Base-by-base conservation (phyloP, 2,113 vertebrate genomes). In the Etheostoma cragini region DNA sequence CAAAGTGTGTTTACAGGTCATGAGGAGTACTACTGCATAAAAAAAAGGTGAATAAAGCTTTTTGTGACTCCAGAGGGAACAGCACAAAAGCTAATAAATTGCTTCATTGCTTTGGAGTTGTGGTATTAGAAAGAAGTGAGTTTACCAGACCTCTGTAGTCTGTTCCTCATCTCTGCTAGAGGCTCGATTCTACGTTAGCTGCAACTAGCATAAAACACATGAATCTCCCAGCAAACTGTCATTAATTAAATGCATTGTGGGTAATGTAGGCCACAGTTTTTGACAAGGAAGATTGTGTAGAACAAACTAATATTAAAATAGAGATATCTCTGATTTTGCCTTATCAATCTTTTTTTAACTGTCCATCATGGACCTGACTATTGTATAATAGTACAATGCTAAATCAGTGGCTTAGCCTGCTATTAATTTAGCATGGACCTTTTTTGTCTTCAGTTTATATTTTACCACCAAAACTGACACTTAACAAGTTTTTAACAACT, bases 401-500 rank as follows among this genome's bases (percentile, higher is more conserved):
- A 50, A 57, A 58, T 38, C 6, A 5, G 66, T 21, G 47, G 21
- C 58, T 35, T 7, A 56, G 62, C 1, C 14, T 64, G 19, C 14
- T 5, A 16, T 38, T 42, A 11, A 53, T 30, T 53, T 52, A 17
- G 3, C n/a, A 6, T 35, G 33, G 33, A 35, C 6, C 33, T 35
- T 35, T 35, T 3, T 35, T 35, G 33, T 35, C 33, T 35, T 35
- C 33, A 35, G 6, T 26, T 63, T 46, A 57, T 46, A 57, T 26
- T 65, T 54, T 50, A 42, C 42, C 19, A 49, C 50, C 30, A 74
- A 73, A 53, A n/a, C 13, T 35, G n/a, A 58, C 16, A 17, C 38
- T n/a, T 11, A 13, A 19, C 26, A 49, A 58, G 26, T 47, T 64
- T 76, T 45, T 12, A 78, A 75, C 58, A 65, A 26, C 62, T 26